These are phyloP conservation scores for Mormyrops attenuatus DNA, from an alignment of 2,797 vertebrate species.

Conservation along the genomic window DNA sequence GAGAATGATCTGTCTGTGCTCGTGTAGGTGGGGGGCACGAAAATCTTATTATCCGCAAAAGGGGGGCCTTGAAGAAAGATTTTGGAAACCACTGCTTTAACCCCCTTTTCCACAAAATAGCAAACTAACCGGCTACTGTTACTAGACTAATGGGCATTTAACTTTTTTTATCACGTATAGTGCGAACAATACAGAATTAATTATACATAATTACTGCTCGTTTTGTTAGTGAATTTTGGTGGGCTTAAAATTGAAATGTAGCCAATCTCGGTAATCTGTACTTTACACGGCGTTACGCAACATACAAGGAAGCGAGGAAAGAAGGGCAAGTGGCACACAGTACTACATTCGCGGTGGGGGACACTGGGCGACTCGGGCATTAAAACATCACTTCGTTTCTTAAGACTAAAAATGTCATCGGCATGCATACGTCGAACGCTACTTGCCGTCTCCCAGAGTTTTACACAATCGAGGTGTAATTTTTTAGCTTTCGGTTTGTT, in stretches of 20 bases:
- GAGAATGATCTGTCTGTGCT: not conserved
- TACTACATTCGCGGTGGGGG: not conserved
- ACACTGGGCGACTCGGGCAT: not conserved
- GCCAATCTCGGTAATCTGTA: not conserved
- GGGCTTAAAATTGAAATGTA: not conserved
- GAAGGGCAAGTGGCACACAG: not conserved
- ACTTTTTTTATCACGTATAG: not conserved
- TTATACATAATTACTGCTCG: not conserved
- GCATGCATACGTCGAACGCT: not conserved
- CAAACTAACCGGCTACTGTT: not conserved
- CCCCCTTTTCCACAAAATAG: not conserved
- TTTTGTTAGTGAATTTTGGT: not conserved
- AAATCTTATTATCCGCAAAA: not conserved
- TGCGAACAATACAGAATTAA: not conserved
- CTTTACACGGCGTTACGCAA: not conserved
- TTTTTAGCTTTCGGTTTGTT: not conserved
- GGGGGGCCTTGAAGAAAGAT: not conserved
- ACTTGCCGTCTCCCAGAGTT: not conserved
- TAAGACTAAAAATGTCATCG: conserved; percentile 17
- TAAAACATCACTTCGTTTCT: not conserved
- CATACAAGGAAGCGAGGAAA: not conserved
- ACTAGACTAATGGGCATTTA: not conserved
- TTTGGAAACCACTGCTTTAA: not conserved
- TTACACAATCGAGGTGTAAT: not conserved
- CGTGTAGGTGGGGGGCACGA: not conserved